Conservation (phyloP, 1,140 invertebrate genomes). For the Drosophila pectinifera region DNA sequence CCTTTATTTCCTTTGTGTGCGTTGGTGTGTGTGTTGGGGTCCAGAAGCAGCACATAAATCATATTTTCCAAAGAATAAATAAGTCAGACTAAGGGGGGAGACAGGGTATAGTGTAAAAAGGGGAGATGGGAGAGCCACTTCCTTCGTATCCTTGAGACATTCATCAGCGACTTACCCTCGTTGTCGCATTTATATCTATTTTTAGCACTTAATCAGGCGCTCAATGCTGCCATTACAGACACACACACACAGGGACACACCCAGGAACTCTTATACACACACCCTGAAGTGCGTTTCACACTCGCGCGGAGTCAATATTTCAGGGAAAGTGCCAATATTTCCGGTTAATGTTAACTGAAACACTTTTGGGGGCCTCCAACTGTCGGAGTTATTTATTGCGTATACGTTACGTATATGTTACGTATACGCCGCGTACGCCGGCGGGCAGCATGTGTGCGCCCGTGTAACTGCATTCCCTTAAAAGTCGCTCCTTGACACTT, state of each 20-base stretch:
- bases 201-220: conserved; percentile 80
- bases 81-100: conserved; percentile 2
- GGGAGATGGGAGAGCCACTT: not conserved
- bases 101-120: too few species aligned
- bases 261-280: not conserved
- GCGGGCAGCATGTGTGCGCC: not conserved
- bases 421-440: conserved; percentile 54
- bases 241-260: conserved; percentile 2
- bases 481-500: conserved; percentile 53
- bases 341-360: conserved; percentile 72
- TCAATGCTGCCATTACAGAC: conserved; percentile 62
- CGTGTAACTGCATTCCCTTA: conserved; percentile 16
- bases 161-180: conserved; percentile 44
- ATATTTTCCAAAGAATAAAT: conserved; percentile 59
- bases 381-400: conserved; percentile 60
- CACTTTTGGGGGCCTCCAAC: conserved; percentile 35
- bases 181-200: conserved; percentile 69
- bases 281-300: not conserved
- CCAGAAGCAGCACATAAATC: conserved; percentile 70
- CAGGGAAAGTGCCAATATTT: conserved; percentile 79
- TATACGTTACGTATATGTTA: conserved; percentile 39
- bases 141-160: conserved; percentile 37
- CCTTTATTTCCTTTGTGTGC: conserved; percentile 34
- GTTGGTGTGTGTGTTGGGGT: conserved; percentile 14
- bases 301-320: conserved; percentile 64